These are phyloP conservation scores for Eubasilissa splendida DNA, from an alignment of 2,888 invertebrate genomes.

Conservation along the genomic window DNA sequence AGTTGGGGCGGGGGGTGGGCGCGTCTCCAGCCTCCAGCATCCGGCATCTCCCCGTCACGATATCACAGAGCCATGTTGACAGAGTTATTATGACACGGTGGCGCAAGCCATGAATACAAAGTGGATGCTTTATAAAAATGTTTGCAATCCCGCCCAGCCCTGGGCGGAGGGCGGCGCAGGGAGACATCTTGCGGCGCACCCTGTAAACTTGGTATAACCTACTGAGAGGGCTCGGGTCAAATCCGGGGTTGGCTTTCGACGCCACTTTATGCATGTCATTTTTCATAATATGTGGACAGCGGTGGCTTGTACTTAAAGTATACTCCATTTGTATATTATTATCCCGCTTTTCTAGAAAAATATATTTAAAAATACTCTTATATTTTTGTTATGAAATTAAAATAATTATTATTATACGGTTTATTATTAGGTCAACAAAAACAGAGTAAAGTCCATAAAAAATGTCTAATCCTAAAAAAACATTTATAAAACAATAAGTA, in stretches of 20 bases:
- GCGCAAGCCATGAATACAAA: constrained; percentile 58
- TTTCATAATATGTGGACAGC: constrained; percentile 22
- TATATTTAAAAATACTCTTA: no score
- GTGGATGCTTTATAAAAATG: constrained; percentile 58
- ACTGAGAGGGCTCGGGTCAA: constrained; percentile 9
- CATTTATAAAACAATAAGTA: no score
- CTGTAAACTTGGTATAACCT: constrained; percentile 18
- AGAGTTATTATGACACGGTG: constrained; percentile 58
- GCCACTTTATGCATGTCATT: constrained; percentile 33
- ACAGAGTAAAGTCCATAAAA: no score
- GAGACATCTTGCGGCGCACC: constrained; percentile 25
- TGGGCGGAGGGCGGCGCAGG: constrained; percentile 20
- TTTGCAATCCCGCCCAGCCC: constrained; percentile 28
- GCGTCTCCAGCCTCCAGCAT: not conserved
- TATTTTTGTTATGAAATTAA: no score
- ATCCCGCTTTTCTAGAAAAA: no score
- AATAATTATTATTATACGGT: no score
- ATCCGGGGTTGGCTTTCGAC: constrained; percentile 19
- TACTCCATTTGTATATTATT: not conserved
- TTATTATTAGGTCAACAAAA: no score
- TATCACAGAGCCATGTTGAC: constrained; percentile 56
- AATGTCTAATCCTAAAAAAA: no score
- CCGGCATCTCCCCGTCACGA: constrained; percentile 34
- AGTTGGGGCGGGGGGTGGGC: no score
- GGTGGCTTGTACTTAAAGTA: not conserved